These are phyloP conservation scores for Zoanthus sansibaricus DNA, from an alignment of 92 coral and sea anemone genomes.

Conservation along the genomic window DNA sequence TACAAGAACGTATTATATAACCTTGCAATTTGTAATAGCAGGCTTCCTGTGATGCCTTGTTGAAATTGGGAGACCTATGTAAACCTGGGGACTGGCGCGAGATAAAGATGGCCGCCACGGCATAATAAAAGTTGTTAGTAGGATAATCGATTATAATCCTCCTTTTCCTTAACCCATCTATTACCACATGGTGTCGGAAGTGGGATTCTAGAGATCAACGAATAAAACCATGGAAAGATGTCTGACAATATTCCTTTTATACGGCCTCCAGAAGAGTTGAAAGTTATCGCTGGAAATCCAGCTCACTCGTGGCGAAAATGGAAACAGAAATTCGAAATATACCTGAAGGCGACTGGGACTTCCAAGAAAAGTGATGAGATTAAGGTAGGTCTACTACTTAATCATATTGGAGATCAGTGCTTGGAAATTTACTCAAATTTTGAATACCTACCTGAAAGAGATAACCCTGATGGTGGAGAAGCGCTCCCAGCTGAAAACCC, in stretches of 20 bases:
- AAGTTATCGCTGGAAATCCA: too few species aligned
- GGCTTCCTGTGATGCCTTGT: too few species aligned
- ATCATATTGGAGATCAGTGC: conserved; percentile 29
- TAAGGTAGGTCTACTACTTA: conserved; percentile 21
- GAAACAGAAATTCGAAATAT: background rate
- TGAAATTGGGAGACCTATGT: too few species aligned
- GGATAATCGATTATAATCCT: background rate
- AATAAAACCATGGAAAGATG: background rate
- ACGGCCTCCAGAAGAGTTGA: background rate
- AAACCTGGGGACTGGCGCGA: too few species aligned
- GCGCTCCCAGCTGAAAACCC: conserved; percentile 50
- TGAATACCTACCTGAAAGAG: background rate
- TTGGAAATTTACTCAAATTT: conserved; percentile 25
- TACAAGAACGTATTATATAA: too few species aligned
- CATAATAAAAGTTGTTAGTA: too few species aligned
- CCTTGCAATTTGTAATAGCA: too few species aligned
- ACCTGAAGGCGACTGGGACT: background rate
- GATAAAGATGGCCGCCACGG: too few species aligned
- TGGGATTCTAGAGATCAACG: background rate
- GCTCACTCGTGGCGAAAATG: background rate
- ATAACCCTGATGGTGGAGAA: conserved; percentile 22
- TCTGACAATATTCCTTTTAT: background rate
- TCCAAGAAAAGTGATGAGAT: conserved; percentile 32
- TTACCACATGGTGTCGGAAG: background rate
- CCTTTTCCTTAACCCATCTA: background rate